Evolutionary conservation across 92 coral and sea anemone genomes (phyloP).

Genomic region (Zoanthus sociatus): DNA sequence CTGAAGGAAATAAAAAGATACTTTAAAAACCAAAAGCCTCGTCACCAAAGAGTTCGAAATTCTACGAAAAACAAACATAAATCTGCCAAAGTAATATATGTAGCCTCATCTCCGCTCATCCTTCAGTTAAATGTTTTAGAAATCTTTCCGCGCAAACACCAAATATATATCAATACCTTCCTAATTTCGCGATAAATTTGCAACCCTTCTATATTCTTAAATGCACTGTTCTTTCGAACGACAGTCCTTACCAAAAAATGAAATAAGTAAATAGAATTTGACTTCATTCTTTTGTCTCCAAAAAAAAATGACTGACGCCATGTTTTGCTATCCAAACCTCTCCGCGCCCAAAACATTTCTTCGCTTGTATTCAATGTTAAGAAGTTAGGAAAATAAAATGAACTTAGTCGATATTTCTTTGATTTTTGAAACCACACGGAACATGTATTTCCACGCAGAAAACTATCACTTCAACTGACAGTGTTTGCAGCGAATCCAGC

Average conservation of each 20-base stretch:
- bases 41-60: conserved; percentile 47
- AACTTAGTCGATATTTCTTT: not conserved
- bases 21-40: conserved; percentile 51
- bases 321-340: conserved; percentile 19
- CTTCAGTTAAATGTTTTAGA: not conserved
- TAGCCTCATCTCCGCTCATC: not conserved
- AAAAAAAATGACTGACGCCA: conserved; percentile 43
- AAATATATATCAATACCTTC: conserved; percentile 5
- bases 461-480: not conserved
- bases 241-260: not conserved
- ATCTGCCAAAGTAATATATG: conserved; percentile 17
- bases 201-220: not conserved
- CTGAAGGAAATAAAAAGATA: not conserved
- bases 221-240: not conserved
- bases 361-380: not conserved
- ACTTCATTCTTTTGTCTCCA: conserved; percentile 8
- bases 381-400: not conserved
- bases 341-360: conserved; percentile 23
- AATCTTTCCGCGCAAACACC: not conserved
- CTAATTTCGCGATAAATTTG: conserved; percentile 3
- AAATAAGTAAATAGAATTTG: conserved; percentile 22
- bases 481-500: conserved; percentile 16
- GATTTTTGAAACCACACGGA: not conserved
- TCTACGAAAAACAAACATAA: conserved; percentile 24
- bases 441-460: not conserved